phyloP scores from a whole-genome alignment of 2,888 invertebrate species.

The Acanthacorydalis orientalis region DNA sequence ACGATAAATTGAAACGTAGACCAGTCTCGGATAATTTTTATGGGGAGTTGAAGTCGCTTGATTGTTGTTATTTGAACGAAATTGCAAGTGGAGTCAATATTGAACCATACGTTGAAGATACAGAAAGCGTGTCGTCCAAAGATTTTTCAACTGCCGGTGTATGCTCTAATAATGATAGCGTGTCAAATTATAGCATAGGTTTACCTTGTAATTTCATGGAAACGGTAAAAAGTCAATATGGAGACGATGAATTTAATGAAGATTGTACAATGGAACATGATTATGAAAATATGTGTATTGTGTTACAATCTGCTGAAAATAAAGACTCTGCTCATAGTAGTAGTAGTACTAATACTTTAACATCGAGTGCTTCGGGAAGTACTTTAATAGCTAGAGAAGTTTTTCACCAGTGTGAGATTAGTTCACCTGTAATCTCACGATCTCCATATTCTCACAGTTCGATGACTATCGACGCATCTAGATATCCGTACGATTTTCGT shows the following conservation, averaged over 20 bases:
- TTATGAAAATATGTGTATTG: slow-evolving; percentile 2
- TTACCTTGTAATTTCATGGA: background rate
- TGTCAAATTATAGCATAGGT: background rate
- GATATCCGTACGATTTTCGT: background rate
- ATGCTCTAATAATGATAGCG: background rate
- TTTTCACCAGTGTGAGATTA: background rate
- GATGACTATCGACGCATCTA: background rate
- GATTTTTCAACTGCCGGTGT: slow-evolving; percentile 15
- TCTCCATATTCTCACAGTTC: background rate
- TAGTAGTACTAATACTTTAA: slow-evolving; percentile 3
- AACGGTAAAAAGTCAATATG: background rate
- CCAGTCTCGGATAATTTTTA: slow-evolving; percentile 61
- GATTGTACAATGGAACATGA: background rate
- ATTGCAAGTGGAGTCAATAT: background rate
- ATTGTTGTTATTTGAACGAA: slow-evolving; percentile 33
- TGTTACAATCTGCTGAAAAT: background rate
- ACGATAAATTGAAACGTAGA: slow-evolving; percentile 41
- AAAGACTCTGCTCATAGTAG: background rate
- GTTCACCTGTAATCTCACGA: background rate
- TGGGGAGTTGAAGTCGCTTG: slow-evolving; percentile 45
- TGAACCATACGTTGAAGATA: slow-evolving; percentile 48
- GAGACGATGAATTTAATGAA: background rate
- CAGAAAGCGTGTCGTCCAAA: slow-evolving; percentile 28
- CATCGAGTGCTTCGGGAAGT: background rate
- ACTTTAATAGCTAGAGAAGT: slow-evolving; percentile 1